Evolutionary conservation across 2,797 vertebrate genomes (phyloP).

Genomic region (Esox masquinongy): DNA sequence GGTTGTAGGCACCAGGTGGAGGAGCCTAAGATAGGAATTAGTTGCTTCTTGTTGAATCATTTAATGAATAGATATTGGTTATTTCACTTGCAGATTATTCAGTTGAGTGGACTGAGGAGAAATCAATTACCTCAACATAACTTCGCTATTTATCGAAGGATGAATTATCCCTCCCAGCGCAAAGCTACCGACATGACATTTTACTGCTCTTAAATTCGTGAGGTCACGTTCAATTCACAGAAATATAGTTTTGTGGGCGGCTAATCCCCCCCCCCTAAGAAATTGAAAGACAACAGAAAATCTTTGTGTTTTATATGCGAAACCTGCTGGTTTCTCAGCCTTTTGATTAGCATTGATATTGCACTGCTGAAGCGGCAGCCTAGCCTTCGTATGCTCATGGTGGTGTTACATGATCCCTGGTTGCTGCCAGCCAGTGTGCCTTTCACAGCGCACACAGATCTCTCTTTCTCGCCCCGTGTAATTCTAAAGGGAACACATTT

Average conservation of each 20-base stretch:
- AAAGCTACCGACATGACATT: constrained; percentile 35
- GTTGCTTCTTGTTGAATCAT: constrained; percentile 68
- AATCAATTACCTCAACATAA: constrained; percentile 72
- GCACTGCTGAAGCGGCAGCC: constrained; percentile 50
- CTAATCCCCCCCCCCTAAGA: constrained; percentile 50
- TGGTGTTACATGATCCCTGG: constrained; percentile 30
- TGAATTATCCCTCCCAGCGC: constrained; percentile 53
- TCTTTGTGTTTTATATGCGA: constrained; percentile 54
- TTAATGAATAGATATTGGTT: constrained; percentile 64
- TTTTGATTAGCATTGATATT: constrained; percentile 70
- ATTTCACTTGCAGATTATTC: constrained; percentile 71
- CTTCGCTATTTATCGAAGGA: constrained; percentile 45
- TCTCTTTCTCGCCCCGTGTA: constrained; percentile 22
- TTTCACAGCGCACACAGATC: constrained; percentile 26
- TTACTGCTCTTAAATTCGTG: constrained; percentile 42
- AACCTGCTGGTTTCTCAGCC: constrained; percentile 63
- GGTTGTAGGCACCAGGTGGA: constrained; percentile 35
- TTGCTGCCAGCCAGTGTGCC: constrained; percentile 1
- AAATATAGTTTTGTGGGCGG: constrained; percentile 44
- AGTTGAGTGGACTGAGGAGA: constrained; percentile 73
- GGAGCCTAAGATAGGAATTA: constrained; percentile 60
- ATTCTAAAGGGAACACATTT: constrained; percentile 48
- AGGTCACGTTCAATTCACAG: constrained; percentile 55
- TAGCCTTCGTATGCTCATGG: constrained; percentile 23
- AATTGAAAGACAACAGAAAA: constrained; percentile 62